Evolutionary conservation across 2,797 vertebrate species (phyloP).

Genomic region (Anas bahamensis): DNA sequence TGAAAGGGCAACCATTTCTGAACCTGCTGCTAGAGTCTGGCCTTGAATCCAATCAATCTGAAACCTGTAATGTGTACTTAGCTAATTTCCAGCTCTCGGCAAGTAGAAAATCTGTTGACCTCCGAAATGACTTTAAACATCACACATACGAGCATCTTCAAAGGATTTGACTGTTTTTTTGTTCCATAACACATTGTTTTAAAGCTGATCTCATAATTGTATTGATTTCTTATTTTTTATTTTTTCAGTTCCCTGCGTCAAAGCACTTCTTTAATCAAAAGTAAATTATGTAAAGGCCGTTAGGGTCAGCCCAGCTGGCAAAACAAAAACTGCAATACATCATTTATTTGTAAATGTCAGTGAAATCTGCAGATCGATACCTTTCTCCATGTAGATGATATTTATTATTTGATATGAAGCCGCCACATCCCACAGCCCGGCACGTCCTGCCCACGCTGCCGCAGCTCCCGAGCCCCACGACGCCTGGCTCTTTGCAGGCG

Average conservation of each 20-base stretch:
- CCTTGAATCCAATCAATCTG: background rate
- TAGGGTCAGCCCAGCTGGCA: constrained; percentile 75
- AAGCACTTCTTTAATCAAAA: constrained; percentile 86
- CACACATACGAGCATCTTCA: background rate
- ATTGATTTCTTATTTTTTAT: constrained; percentile 61
- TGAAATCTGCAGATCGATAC: constrained; percentile 79
- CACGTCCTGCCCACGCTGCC: background rate
- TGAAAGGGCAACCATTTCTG: background rate
- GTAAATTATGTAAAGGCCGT: constrained; percentile 82
- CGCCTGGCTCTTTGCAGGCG: background rate
- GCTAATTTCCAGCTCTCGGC: background rate
- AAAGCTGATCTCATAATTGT: constrained; percentile 77
- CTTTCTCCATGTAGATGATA: constrained; percentile 49
- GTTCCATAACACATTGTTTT: constrained; percentile 62
- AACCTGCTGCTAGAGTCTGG: background rate
- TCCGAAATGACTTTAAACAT: background rate
- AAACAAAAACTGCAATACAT: constrained; percentile 81
- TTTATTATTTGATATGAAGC: constrained; percentile 73
- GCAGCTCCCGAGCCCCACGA: background rate
- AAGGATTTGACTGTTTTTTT: background rate
- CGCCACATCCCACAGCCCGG: background rate
- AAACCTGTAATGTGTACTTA: background rate
- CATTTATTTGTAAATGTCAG: constrained; percentile 85
- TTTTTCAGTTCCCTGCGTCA: constrained; percentile 65
- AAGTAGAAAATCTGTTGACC: background rate